Percentiles rank a stretch among this genome's conserved stretches.
These are phyloP conservation scores for Xanthostigma xanthostigma DNA, from an alignment of 2,888 invertebrate species.

Conservation along the genomic window DNA sequence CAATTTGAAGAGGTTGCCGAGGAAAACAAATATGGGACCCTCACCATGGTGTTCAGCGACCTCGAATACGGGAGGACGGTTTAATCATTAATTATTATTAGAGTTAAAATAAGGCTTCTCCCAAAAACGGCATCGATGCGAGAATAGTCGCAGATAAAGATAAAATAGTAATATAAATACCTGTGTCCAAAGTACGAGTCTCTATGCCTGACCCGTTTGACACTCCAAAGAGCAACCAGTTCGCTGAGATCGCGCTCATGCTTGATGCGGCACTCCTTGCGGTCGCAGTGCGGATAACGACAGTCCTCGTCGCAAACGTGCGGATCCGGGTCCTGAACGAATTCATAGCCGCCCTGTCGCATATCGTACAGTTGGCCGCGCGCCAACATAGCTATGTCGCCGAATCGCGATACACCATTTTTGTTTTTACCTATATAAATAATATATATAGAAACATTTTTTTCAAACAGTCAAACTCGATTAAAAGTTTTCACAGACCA, in stretches of 20 bases:
- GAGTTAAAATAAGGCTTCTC: too few relatives aligned
- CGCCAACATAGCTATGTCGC: constrained; percentile 48
- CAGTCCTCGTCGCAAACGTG: constrained; percentile 30
- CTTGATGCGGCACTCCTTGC: constrained; percentile 9
- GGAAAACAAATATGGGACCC: too few relatives aligned
- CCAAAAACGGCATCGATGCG: too few relatives aligned
- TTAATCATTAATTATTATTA: too few relatives aligned
- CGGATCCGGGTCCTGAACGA: constrained; percentile 29
- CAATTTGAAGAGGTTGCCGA: too few relatives aligned
- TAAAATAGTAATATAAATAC: constrained; percentile 5
- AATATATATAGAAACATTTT: not conserved
- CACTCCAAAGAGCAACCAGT: constrained; percentile 50
- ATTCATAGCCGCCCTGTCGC: constrained; percentile 33
- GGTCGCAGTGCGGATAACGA: constrained; percentile 20
- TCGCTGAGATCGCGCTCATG: constrained; percentile 18
- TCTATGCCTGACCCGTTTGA: constrained; percentile 50
- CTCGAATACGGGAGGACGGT: too few relatives aligned
- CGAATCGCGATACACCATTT: constrained; percentile 34
- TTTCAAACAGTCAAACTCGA: too few relatives aligned
- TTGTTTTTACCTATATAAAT: constrained; percentile 11
- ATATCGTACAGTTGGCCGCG: constrained; percentile 43
- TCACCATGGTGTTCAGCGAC: too few relatives aligned
- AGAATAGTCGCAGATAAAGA: too few relatives aligned
- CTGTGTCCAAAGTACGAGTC: constrained; percentile 32
- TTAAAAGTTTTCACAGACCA: too few relatives aligned